Conservation (phyloP, 2,113 vertebrate species). For the Marcusenius ussheri region DNA sequence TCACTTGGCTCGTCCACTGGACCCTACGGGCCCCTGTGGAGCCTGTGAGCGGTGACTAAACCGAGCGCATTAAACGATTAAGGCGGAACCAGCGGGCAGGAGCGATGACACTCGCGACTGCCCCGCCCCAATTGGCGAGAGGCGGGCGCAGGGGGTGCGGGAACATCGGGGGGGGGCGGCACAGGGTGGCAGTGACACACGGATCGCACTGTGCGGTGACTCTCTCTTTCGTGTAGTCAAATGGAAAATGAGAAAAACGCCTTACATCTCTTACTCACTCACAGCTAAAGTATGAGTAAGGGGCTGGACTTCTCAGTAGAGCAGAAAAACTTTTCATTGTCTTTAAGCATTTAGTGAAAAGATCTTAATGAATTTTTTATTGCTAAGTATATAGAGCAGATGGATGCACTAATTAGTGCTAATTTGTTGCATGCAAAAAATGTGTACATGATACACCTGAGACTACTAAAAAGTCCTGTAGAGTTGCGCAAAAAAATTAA, state of each 20-base stretch:
- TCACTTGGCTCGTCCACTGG: neutral
- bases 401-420: neutral
- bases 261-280: neutral
- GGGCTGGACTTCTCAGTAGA: neutral
- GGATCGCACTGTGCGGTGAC: neutral
- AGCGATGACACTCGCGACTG: neutral
- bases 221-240: neutral
- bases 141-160: neutral
- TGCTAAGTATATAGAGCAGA: neutral
- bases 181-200: neutral
- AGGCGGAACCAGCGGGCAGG: slow-evolving; percentile 7
- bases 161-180: too few relatives aligned
- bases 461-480: neutral
- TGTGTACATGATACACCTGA: neutral
- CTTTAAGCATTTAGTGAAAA: neutral
- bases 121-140: neutral
- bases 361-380: neutral
- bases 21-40: neutral
- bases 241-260: neutral
- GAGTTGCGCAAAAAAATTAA: neutral
- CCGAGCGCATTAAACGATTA: slow-evolving; percentile 21
- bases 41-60: slow-evolving; percentile 19
- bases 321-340: neutral
- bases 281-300: neutral
- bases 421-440: neutral